phyloP scores from a whole-genome alignment of 2,113 vertebrate genomes.

The Pangasianodon gigas region DNA sequence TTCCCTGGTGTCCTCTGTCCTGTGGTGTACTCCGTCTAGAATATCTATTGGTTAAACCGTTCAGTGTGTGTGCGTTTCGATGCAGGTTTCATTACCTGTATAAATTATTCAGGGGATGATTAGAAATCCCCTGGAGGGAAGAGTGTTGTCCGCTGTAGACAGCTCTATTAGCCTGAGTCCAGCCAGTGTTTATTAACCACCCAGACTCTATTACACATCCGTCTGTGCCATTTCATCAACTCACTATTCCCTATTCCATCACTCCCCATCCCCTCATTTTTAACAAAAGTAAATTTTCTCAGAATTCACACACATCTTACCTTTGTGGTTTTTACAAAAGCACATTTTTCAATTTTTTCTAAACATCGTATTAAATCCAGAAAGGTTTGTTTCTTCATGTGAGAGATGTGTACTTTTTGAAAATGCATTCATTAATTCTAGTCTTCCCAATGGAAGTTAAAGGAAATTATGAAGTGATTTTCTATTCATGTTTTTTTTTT shows the following conservation, averaged over 20 bases:
- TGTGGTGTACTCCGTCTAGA: slow-evolving; percentile 11
- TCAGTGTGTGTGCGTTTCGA: slow-evolving; percentile 31
- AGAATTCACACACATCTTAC: background rate
- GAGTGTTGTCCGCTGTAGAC: slow-evolving; percentile 41
- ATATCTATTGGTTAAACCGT: slow-evolving; percentile 26
- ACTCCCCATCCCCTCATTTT: slow-evolving; percentile 11
- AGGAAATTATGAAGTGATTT: background rate
- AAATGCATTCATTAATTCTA: background rate
- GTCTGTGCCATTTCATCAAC: slow-evolving; percentile 35
- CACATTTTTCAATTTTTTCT: background rate
- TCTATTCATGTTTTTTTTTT: background rate
- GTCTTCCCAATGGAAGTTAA: background rate
- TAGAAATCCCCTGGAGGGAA: slow-evolving; percentile 51
- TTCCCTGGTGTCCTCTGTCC: slow-evolving; percentile 24
- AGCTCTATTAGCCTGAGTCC: slow-evolving; percentile 49
- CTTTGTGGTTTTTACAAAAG: background rate
- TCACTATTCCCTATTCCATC: background rate
- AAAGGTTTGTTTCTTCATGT: background rate
- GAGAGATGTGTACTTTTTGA: background rate
- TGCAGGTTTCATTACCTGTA: slow-evolving; percentile 57
- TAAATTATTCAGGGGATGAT: slow-evolving; percentile 61
- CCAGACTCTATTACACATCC: slow-evolving; percentile 46
- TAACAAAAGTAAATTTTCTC: background rate
- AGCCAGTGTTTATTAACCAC: slow-evolving; percentile 58
- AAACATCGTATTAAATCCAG: background rate